Base-by-base conservation (phyloP, 2,888 invertebrate genomes). In the Philereme vetulata region DNA sequence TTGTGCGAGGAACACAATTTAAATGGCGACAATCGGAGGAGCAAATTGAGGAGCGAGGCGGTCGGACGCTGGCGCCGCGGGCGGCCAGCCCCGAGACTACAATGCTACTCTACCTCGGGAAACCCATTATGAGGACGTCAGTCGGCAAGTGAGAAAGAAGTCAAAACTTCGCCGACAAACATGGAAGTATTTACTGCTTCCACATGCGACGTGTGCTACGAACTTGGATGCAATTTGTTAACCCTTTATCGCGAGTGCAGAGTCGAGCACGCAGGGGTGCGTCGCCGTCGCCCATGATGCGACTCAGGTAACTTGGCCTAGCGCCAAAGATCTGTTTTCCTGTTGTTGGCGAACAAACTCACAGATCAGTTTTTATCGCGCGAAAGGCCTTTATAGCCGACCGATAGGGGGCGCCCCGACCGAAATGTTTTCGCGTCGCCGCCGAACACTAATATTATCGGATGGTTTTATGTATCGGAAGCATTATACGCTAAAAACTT, bases 301-400 rank as follows among this genome's bases (percentile, higher is more conserved):
- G 61, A 59, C 62, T 51, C 88, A 93, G 93, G 92, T 92, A 86
- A 81, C 79, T 88, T 92, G 93, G 93, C 88, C 72, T 70, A 62
- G 65, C 70, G 86, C 92, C 92, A 93, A 88, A 81, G 86, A 89
- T 84, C 85, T 92, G 92, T 92, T 93, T 92, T 90, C 89, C 86
- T 86, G 86, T 86, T 88, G 87, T 86, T 85, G 86, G 82, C 81
- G 81, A 86, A 85, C 87, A 85, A 86, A 89, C 90, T 89, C 88
- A 86, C 91, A 90, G 91, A 92, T 92, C 92, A 90, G 90, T 92
- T 92, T 92, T 92, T 92, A 92, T 92, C 91, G 87, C 87, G 88
- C 86, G 86, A 87, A 87, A 90, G 88, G 90, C 91, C 90, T 92
- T 92, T 92, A 93, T 91, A 84, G 90, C 81, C 86, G 81, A 84